Evolutionary conservation across 92 coral and sea anemone species (phyloP), one percentile per base, ranked within the genome.

Genomic region (Hydrozoanthus gracilis): DNA sequence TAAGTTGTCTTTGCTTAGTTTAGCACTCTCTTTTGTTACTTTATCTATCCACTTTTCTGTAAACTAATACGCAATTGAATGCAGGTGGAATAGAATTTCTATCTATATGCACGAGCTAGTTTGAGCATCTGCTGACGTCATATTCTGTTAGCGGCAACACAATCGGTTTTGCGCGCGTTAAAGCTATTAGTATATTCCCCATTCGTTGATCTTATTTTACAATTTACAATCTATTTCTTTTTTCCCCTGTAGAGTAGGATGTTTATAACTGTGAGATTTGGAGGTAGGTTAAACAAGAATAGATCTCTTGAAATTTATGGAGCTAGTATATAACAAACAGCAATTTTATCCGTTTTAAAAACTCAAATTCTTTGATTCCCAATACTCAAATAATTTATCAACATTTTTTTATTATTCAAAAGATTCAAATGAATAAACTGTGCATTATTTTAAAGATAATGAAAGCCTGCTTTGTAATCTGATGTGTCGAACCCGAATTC

Each of bases 251-350:
- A 78, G 5, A 44, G 44, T 12, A 45, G 51, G 67, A 90, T 92
- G 79, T 94, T 94, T 72, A 86, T 94, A 15, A 85, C 91, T 45
- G 91, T 94, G 71, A 91, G 90, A 14, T 94, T 88, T 92, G 98
- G 98, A 89, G 95, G 98, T 94, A 90, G 71, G 90, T 17, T 13
- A 79, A n/a, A n/a, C 39, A 27, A 27, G 2, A 27, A 27, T 27
- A 27, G 39, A 27, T 27, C 39, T 27, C 39, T 27, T 27, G 39
- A 27, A 27, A 27, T 2, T 27, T 27, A 27, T 27, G 39, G 39
- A 27, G 39, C 39, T 27, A 27, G 2, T 27, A 27, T 27, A 27
- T 27, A 27, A 27, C 39, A 27, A 27, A 27, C 39, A 27, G 39
- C 39, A 27, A 27, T 27, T 27, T 27, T 27, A 27, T 27, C 39